These are phyloP conservation scores for Acronicta alni DNA, from an alignment of 2,888 invertebrate genomes.

Conservation along the genomic window DNA sequence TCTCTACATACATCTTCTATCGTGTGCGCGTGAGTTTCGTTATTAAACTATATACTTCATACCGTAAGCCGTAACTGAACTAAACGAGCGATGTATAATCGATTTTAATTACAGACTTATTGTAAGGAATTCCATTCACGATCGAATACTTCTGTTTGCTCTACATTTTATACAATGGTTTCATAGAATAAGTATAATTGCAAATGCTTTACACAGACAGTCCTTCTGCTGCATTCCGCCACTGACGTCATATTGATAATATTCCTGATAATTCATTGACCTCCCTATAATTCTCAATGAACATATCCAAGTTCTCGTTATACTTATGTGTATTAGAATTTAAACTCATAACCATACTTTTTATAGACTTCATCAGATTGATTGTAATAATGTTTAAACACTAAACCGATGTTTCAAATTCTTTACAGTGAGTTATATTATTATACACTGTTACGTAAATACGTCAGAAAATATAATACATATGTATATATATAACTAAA, in stretches of 20 bases:
- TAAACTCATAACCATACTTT: too few relatives aligned
- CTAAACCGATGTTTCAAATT: too few relatives aligned
- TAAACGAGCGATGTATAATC: constrained; percentile 7
- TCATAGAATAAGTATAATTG: constrained; percentile 8
- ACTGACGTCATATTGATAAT: constrained; percentile 10
- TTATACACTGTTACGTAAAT: too few relatives aligned
- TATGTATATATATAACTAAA: too few relatives aligned
- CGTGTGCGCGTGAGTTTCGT: too few relatives aligned
- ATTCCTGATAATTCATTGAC: constrained; percentile 7
- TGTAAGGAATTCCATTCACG: constrained; percentile 4
- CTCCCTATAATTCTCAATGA: constrained; percentile 1
- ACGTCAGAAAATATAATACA: too few relatives aligned
- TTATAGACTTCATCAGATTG: too few relatives aligned
- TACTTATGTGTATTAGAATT: too few relatives aligned
- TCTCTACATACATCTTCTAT: neutral
- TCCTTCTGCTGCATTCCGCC: constrained; percentile 3
- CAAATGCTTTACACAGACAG: constrained; percentile 5
- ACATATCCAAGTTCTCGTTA: neutral
- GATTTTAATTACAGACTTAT: constrained; percentile 11
- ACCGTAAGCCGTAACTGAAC: too few relatives aligned
- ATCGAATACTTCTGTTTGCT: constrained; percentile 1
- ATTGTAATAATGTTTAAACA: too few relatives aligned
- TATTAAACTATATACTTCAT: too few relatives aligned
- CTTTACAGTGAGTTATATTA: too few relatives aligned
- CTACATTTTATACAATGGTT: constrained; percentile 16